phyloP scores from a whole-genome alignment of 2,888 invertebrate genomes.

The Hemaris fuciformis region DNA sequence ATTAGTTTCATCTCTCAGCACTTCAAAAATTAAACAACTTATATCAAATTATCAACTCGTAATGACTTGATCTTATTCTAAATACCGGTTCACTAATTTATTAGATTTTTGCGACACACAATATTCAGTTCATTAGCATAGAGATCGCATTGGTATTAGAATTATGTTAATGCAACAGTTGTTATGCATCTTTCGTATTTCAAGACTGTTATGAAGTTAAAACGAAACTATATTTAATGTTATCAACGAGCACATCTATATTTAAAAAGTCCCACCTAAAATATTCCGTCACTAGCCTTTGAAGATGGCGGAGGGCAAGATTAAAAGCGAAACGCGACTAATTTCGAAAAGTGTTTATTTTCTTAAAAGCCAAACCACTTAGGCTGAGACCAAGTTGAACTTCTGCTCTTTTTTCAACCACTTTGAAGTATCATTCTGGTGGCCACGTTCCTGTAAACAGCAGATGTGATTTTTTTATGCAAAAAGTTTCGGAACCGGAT shows the following conservation, averaged over 20 bases:
- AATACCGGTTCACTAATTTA: neutral
- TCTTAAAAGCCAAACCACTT: conserved; percentile 6
- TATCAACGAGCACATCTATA: neutral
- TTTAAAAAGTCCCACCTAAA: neutral
- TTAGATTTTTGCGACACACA: neutral
- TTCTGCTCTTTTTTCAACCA: neutral
- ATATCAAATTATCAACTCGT: neutral
- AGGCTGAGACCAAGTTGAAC: neutral
- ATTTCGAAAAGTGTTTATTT: conserved; percentile 5
- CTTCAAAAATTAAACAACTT: neutral
- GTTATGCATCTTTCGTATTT: neutral
- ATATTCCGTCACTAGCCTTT: neutral
- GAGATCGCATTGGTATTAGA: neutral
- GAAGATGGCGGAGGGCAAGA: neutral
- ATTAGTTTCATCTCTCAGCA: neutral
- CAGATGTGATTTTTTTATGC: neutral
- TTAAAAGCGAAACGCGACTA: neutral
- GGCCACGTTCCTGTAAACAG: neutral
- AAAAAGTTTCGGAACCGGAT: neutral
- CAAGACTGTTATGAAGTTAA: neutral
- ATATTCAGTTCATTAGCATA: neutral
- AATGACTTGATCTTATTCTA: neutral
- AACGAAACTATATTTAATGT: neutral
- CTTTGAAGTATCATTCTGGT: conserved; percentile 5
- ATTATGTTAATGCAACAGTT: neutral